A percentile compares a stretch with the other conserved stretches of the same genome.
Evolutionary conservation across 2,888 invertebrate species (phyloP).

Genomic region (Meloe dianella): DNA sequence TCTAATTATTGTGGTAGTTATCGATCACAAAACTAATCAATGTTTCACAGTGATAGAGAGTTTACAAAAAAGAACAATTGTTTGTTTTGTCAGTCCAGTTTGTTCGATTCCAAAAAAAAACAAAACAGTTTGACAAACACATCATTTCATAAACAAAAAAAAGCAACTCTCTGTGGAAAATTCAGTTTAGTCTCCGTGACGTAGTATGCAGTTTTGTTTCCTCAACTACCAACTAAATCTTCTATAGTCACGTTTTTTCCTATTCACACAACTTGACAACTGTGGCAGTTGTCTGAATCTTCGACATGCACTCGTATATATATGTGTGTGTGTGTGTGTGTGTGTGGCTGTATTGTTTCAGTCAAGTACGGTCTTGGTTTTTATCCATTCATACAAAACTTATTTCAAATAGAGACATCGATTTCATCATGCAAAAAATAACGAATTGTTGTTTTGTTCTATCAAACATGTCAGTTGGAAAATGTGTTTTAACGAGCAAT

Average conservation of each 20-base stretch:
- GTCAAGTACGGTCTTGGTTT: constrained; percentile 35
- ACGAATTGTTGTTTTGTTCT: not conserved
- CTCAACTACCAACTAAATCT: constrained; percentile 21
- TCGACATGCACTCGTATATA: constrained; percentile 30
- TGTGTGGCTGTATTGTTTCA: constrained; percentile 40
- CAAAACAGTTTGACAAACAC: not conserved
- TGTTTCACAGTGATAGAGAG: not conserved
- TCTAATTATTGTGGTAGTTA: not conserved
- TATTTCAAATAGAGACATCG: constrained; percentile 17
- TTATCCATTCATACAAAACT: constrained; percentile 23
- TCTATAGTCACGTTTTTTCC: constrained; percentile 38
- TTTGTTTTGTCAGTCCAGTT: not conserved
- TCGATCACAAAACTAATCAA: not conserved
- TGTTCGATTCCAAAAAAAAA: not conserved
- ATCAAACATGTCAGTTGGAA: not conserved
- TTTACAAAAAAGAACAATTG: not conserved
- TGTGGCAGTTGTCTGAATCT: not conserved
- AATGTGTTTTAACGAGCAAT: not conserved
- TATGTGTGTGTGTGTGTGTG: constrained; percentile 39
- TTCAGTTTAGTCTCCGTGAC: constrained; percentile 42
- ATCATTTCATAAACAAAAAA: not conserved
- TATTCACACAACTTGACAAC: constrained; percentile 30
- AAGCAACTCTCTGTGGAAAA: too few species aligned
- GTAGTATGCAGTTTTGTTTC: constrained; percentile 37
- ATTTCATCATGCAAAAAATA: constrained; percentile 9